Percentiles rank a stretch among this genome's conserved stretches.
These are phyloP conservation scores for Caenorhabditis sinica DNA, from an alignment of 2,888 invertebrate genomes.

Conservation along the genomic window DNA sequence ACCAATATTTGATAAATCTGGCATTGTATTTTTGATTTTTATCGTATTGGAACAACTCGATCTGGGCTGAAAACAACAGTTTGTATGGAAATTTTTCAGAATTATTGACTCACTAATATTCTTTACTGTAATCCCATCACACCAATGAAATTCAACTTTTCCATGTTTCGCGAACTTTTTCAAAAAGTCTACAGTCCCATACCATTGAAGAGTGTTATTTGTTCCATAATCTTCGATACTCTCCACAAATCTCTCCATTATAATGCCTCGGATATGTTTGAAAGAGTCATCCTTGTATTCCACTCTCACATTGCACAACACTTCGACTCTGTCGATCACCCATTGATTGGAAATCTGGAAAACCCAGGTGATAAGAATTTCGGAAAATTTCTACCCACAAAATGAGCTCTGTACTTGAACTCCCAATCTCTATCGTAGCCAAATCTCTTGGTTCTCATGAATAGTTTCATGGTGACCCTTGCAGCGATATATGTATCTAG, in stretches of 20 bases:
- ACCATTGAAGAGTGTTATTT: background rate
- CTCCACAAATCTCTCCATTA: background rate
- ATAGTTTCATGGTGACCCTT: conserved; percentile 15
- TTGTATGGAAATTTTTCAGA: background rate
- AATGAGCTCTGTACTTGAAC: background rate
- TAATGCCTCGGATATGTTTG: background rate
- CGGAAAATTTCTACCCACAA: background rate
- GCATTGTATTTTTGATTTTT: background rate
- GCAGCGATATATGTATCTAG: background rate
- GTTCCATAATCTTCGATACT: background rate
- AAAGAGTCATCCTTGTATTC: conserved; percentile 3
- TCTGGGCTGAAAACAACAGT: background rate
- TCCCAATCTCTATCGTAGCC: background rate
- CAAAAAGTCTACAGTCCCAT: background rate
- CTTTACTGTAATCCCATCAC: background rate
- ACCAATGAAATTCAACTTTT: background rate
- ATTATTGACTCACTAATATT: background rate
- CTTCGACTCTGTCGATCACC: background rate
- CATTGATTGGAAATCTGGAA: background rate
- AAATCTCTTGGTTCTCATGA: background rate
- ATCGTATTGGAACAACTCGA: background rate
- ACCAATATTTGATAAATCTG: background rate
- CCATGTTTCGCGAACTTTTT: conserved; percentile 1
- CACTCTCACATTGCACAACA: background rate
- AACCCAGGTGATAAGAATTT: too few relatives aligned